Evolutionary conservation across 2,797 vertebrate genomes (phyloP).

Genomic region (Sphaeramia orbicularis): DNA sequence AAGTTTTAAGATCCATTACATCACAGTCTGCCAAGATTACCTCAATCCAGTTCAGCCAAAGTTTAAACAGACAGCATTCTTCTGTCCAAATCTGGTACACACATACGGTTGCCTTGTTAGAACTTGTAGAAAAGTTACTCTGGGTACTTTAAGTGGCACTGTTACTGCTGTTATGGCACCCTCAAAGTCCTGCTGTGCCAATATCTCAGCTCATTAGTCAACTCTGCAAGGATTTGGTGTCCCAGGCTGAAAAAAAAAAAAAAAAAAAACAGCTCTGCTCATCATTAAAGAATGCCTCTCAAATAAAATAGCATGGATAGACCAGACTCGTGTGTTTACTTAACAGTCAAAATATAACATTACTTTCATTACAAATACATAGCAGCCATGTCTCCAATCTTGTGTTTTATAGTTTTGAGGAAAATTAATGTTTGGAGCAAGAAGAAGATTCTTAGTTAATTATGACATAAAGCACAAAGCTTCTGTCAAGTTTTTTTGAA

Average conservation of each 20-base stretch:
- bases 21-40: no score
- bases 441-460: neutral
- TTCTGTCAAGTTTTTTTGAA: slow-evolving; percentile 22
- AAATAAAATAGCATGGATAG: no score
- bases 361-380: no score
- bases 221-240: slow-evolving; percentile 16
- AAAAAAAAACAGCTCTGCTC: neutral
- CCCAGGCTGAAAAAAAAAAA: slow-evolving; percentile 8
- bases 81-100: neutral
- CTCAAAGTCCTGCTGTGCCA: slow-evolving; percentile 9
- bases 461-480: neutral
- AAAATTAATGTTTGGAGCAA: neutral
- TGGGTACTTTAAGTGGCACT: slow-evolving; percentile 23
- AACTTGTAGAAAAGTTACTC: slow-evolving; percentile 3
- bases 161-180: slow-evolving; percentile 8
- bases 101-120: slow-evolving; percentile 7
- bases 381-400: no score
- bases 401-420: neutral
- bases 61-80: neutral
- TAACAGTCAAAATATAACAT: neutral
- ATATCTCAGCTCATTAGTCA: slow-evolving; percentile 35
- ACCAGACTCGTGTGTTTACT: neutral
- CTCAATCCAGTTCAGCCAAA: neutral
- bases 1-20: no score
- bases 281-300: slow-evolving; percentile 1